A percentile compares a stretch with the other conserved stretches of the same genome.
Conservation (phyloP, 2,113 vertebrate genomes). For the Platanista minor region DNA sequence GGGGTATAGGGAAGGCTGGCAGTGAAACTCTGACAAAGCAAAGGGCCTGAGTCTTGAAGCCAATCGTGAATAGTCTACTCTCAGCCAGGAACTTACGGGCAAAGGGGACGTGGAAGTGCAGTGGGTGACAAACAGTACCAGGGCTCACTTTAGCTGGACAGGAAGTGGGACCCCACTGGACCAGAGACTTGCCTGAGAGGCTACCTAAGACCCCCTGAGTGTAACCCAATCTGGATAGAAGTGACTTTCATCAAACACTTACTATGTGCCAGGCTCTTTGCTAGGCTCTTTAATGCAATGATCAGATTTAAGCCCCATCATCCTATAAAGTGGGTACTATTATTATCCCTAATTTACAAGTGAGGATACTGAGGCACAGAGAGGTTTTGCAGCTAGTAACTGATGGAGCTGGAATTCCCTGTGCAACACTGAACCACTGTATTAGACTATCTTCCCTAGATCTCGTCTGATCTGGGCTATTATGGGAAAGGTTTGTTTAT, state of each 20-base stretch:
- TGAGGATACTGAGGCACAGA: background rate
- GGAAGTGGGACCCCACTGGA: background rate
- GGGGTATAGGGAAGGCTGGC: background rate
- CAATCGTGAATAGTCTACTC: background rate
- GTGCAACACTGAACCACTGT: background rate
- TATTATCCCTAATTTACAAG: background rate
- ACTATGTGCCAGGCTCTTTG: background rate
- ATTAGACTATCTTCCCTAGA: background rate
- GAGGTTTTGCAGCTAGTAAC: background rate
- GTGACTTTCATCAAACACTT: background rate
- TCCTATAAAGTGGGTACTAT: background rate
- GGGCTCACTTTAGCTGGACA: background rate
- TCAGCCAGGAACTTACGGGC: background rate
- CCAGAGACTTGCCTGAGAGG: background rate
- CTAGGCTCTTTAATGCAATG: conserved; percentile 20
- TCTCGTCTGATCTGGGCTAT: background rate
- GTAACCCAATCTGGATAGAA: conserved; percentile 6
- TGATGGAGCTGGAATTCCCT: background rate
- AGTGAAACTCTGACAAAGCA: background rate
- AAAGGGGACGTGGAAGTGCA: background rate
- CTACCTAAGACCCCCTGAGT: background rate
- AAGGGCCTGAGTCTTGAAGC: background rate
- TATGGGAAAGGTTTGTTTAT: background rate
- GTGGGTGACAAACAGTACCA: background rate
- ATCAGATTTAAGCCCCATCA: background rate